Evolutionary conservation across 2,797 vertebrate species (phyloP), one percentile per base, ranked within the genome.

Genomic region (Coilia nasus): DNA sequence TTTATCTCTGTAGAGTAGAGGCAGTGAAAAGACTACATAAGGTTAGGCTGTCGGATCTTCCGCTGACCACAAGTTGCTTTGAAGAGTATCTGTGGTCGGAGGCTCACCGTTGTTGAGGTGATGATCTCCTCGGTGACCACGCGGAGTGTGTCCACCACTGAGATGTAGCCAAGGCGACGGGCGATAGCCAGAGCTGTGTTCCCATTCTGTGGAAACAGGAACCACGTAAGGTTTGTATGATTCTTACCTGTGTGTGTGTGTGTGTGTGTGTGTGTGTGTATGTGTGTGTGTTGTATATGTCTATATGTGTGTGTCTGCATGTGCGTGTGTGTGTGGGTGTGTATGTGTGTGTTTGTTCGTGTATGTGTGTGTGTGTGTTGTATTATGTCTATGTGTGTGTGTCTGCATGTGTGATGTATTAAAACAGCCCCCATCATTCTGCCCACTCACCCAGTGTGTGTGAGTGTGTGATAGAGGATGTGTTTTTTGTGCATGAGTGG

Each of bases 141-240:
- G 94, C 96, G 97, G 92, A 99, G 95, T 0, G 98, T 99, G 90
- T 99, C 98, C 17, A 99, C 98, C 90, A 99, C 98, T 0, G 98
- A 99, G 93, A 99, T 99, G 90, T 99, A 99, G 88, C 98, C 98
- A 90, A 99, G 96, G 10, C 98, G 96, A 87, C 96, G 96, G 60
- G 98, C 98, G 0, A 99, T 99, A 0, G 98, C 97, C 93, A 99
- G 93, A 85, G 98, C 98, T 0, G 98, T 99, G 95, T 99, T 99
- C 19, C 98, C 98, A 91, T 99, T 99, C 98, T 99, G 3, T 19
- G 81, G 44, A 81, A 14, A 62, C 15, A 84, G 56, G 19, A 31
- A 21, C 31, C 6, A 50, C 31, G 31, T 14, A 12, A 84, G 0
- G 14, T 12, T 82, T n/a, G 64, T 14, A 28, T 54, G 35, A 59